These are phyloP conservation scores for Tenthredo scrophulariae DNA, from an alignment of 2,888 invertebrate genomes.

Conservation along the genomic window DNA sequence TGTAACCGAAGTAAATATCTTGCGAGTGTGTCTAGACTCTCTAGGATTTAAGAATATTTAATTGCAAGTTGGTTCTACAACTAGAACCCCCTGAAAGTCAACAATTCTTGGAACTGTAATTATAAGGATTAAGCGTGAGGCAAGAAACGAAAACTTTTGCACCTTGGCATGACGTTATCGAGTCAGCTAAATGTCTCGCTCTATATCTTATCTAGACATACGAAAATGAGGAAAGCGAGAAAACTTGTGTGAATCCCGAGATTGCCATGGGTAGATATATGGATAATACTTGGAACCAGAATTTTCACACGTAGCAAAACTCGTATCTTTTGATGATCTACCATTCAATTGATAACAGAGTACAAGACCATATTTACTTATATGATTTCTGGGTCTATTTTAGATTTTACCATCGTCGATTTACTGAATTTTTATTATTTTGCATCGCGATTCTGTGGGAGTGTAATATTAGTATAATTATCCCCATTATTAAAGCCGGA, in stretches of 20 bases:
- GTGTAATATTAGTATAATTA: background rate
- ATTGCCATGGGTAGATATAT: background rate
- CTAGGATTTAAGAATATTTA: slow-evolving; percentile 12
- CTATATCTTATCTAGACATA: background rate
- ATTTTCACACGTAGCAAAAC: background rate
- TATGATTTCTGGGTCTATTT: background rate
- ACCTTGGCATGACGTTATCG: background rate
- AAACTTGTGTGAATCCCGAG: background rate
- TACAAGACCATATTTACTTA: background rate
- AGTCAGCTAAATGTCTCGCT: background rate
- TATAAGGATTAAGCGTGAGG: background rate
- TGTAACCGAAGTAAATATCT: background rate
- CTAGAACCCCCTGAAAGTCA: background rate
- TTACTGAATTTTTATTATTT: background rate
- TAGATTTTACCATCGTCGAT: background rate
- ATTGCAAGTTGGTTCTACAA: background rate
- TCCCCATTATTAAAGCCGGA: background rate
- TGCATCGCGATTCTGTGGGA: background rate
- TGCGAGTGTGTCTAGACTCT: background rate
- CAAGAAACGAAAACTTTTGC: background rate
- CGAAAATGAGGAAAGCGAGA: background rate
- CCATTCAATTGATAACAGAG: background rate
- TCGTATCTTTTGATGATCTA: background rate
- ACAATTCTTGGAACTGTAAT: background rate
- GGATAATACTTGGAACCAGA: background rate